Conservation (phyloP, 2,888 invertebrate genomes). For the Ferrisia virgata region DNA sequence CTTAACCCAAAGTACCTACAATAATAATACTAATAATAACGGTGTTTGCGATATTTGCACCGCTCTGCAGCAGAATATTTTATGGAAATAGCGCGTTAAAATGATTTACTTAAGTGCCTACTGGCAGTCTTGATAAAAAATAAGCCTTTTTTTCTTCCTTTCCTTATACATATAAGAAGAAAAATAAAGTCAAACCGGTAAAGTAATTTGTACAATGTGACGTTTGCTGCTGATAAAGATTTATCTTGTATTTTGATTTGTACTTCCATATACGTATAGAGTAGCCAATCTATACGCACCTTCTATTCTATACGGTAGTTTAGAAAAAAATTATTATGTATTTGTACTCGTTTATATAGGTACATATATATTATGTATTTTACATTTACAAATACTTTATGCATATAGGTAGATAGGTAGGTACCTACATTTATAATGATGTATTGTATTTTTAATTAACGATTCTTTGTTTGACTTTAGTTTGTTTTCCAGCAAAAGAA, state of each 20-base stretch:
- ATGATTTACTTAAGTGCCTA: background rate
- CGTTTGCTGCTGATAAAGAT: background rate
- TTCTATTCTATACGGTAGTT: no score
- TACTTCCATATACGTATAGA: background rate
- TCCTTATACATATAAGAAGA: no score
- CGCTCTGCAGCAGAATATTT: background rate
- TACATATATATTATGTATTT: no score
- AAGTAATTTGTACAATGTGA: background rate
- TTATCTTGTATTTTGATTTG: background rate
- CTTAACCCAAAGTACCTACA: background rate
- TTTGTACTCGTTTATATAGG: background rate
- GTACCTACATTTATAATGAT: background rate
- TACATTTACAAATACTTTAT: background rate
- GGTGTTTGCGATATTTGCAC: background rate
- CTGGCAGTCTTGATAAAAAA: background rate
- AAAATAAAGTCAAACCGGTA: background rate
- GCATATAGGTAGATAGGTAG: no score
- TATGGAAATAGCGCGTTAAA: constrained; percentile 10
- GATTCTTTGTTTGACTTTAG: background rate
- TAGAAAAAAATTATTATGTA: background rate
- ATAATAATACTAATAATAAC: background rate
- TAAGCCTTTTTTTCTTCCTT: background rate
- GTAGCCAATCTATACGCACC: no score
- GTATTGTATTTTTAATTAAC: constrained; percentile 7
- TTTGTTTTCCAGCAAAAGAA: background rate